A percentile compares a stretch with the other conserved stretches of the same genome.
These are phyloP conservation scores for Cephalopholis sonnerati DNA, from an alignment of 2,113 vertebrate species.

Conservation along the genomic window DNA sequence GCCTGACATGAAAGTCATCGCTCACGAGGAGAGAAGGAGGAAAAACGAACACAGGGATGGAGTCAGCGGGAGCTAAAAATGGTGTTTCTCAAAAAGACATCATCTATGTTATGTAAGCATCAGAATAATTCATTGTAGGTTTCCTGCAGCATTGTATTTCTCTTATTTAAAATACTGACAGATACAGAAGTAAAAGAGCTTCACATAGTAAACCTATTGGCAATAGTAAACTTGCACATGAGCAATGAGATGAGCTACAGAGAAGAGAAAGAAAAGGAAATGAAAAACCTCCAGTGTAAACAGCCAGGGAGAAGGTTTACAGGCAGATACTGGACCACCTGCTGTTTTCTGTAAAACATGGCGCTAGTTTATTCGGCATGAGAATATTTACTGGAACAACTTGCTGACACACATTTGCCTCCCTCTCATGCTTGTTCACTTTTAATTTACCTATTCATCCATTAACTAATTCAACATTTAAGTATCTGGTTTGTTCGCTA, in stretches of 20 bases:
- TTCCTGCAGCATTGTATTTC: background rate
- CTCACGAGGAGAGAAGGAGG: conserved; percentile 18
- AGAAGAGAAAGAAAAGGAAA: background rate
- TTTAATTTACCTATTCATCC: background rate
- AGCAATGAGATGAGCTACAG: background rate
- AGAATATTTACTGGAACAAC: conserved; percentile 10
- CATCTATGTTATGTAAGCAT: conserved; percentile 5
- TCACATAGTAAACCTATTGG: background rate
- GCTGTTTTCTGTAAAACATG: conserved; percentile 7
- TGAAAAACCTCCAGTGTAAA: background rate
- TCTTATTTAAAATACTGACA: background rate
- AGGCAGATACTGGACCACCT: conserved; percentile 3
- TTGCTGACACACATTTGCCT: conserved; percentile 18
- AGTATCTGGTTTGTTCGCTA: too few relatives aligned
- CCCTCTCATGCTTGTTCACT: background rate
- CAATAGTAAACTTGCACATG: background rate
- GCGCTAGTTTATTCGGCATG: background rate
- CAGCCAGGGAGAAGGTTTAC: background rate
- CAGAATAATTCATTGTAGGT: background rate
- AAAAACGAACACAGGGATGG: background rate
- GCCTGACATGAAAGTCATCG: conserved; percentile 34
- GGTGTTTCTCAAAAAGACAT: background rate
- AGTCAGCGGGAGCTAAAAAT: conserved; percentile 15
- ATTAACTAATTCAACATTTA: too few relatives aligned
- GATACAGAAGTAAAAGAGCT: background rate